Base-by-base conservation (phyloP, 2,113 vertebrate species). In the Podarcis muralis region DNA sequence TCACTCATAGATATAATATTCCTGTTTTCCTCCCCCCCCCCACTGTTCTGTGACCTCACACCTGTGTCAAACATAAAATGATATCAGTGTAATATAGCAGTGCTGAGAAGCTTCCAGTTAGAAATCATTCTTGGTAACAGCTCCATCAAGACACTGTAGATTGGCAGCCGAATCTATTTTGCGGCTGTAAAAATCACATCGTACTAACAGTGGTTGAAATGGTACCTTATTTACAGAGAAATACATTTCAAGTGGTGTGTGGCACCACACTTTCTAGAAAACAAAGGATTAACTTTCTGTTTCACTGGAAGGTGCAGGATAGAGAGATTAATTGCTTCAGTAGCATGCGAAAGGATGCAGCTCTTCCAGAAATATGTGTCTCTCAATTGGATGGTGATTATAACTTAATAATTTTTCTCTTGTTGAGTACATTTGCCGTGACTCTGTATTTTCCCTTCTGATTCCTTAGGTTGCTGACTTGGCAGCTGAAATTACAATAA, bases 81-180 rank as follows among this genome's bases (percentile, higher is more conserved):
- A 85, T 48, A 88, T 20, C 91, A 83, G 83, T 81, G 83, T 79
- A 85, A 86, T 48, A 53, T 0, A 6, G 91, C 90, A 92, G 86
- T 86, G 69, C 89, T 0, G 87, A 69, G 40, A 92, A 92, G 86
- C 93, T 91, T 90, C 82, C 89, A 85, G 90, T 90, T 53, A 92
- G 92, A 89, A 85, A n/a, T 8, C 77, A 88, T 87, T 81, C 69
- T 74, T 89, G 86, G 88, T 91, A 93, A 94, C 86, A 94, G 88
- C 92, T 84, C 92, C 32, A 80, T 62, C 85, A 66, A 85, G 89
- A 90, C 81, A 86, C 23, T 62, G 59, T 62, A 86, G 91, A 90
- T 88, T 86, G 88, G 90, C 84, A 93, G 89, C 89, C 90, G 89
- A 68, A 72, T 81, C 89, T 81, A 23, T 43, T 82, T 79, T 87